phyloP scores from a whole-genome alignment of 2,113 vertebrate species.

The Python bivittatus region DNA sequence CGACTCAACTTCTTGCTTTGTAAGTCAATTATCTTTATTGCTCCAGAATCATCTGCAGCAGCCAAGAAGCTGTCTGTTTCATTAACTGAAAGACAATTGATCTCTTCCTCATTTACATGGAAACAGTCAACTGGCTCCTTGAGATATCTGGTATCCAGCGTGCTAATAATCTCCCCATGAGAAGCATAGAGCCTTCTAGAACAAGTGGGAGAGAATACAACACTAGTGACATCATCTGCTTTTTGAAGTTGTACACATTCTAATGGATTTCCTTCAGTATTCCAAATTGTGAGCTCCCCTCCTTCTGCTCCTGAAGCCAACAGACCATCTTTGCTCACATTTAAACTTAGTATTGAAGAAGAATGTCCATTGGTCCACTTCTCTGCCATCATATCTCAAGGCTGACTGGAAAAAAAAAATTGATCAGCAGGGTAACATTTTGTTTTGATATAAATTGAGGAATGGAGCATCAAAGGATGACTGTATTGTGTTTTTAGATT shows the following conservation, averaged over 20 bases:
- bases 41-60: constrained; percentile 88
- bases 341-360: constrained; percentile 81
- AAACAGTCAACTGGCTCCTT: constrained; percentile 74
- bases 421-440: neutral
- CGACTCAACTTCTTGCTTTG: constrained; percentile 83
- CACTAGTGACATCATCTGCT: constrained; percentile 78
- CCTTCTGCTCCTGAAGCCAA: constrained; percentile 87
- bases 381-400: constrained; percentile 75
- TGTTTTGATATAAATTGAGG: rapidly evolving
- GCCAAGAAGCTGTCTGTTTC: constrained; percentile 81
- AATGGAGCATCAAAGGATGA: rapidly evolving
- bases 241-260: constrained; percentile 70
- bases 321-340: constrained; percentile 73
- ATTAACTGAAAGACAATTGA: constrained; percentile 86
- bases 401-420: constrained; percentile 24
- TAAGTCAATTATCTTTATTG: constrained; percentile 86
- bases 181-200: constrained; percentile 77
- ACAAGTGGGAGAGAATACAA: constrained; percentile 76
- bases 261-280: constrained; percentile 68
- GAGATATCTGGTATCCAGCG: constrained; percentile 82
- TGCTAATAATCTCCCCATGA: constrained; percentile 82
- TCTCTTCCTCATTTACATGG: constrained; percentile 87
- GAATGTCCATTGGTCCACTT: constrained; percentile 84
- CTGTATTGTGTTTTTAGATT: rapidly evolving
- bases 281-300: constrained; percentile 85